These are phyloP conservation scores for Cydia amplana DNA, from an alignment of 1,140 invertebrate species.

Conservation along the genomic window DNA sequence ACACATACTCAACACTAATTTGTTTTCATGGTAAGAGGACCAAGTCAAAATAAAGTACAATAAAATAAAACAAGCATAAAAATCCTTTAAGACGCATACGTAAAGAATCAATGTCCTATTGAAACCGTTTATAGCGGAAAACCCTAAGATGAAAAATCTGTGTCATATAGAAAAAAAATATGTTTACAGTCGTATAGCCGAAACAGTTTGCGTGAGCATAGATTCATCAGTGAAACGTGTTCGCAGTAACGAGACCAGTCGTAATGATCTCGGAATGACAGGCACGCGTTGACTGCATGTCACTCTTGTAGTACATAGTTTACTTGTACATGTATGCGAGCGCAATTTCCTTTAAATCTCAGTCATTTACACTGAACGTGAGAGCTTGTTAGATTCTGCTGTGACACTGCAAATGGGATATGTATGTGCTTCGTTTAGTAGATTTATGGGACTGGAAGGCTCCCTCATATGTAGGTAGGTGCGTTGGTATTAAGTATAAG, in stretches of 20 bases:
- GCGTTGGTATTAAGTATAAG: not conserved
- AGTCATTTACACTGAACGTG: conserved; percentile 11
- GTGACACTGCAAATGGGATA: conserved; percentile 2
- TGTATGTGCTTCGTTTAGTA: conserved; percentile 4
- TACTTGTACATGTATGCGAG: not conserved
- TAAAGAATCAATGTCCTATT: no score
- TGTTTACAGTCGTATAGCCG: not conserved
- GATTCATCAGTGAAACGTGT: not conserved
- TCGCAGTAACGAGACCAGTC: not conserved
- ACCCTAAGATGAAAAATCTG: no score
- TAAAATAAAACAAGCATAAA: no score
- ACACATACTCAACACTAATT: no score
- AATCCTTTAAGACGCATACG: no score
- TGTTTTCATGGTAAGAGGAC: no score
- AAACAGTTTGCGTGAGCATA: not conserved
- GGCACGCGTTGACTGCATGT: not conserved
- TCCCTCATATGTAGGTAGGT: not conserved
- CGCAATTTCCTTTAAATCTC: conserved; percentile 16
- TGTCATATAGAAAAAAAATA: not conserved
- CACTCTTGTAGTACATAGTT: not conserved
- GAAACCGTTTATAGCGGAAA: no score
- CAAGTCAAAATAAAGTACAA: no score
- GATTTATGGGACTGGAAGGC: not conserved
- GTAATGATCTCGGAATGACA: not conserved
- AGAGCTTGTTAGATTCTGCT: not conserved